phyloP scores from a whole-genome alignment of 2,888 invertebrate species.

The Kryphioiulus occultus region DNA sequence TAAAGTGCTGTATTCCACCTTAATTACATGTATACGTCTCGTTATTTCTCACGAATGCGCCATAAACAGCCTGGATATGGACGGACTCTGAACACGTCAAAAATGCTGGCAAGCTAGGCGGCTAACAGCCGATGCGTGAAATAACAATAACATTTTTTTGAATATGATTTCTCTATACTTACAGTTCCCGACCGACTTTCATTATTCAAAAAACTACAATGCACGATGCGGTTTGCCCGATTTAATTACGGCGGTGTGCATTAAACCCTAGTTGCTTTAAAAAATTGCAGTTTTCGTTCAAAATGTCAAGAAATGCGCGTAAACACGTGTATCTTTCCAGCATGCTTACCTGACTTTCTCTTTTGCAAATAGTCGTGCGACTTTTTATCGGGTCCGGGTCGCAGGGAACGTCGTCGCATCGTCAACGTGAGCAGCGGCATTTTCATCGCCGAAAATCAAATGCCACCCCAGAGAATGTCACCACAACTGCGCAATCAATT shows the following conservation, averaged over 20 bases:
- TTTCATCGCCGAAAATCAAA: neutral
- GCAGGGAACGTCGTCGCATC: constrained; percentile 48
- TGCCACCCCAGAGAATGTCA: neutral
- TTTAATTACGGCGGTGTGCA: neutral
- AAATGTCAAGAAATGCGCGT: too few relatives aligned
- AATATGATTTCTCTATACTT: neutral
- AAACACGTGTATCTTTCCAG: too few relatives aligned
- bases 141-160: neutral
- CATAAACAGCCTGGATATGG: neutral
- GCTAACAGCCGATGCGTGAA: neutral
- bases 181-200: too few relatives aligned
- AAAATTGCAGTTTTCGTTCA: neutral
- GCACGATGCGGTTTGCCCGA: neutral
- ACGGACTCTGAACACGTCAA: neutral
- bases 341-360: constrained; percentile 48
- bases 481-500: neutral
- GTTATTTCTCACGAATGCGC: neutral
- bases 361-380: constrained; percentile 30
- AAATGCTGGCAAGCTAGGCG: constrained; percentile 15
- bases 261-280: neutral
- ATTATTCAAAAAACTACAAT: neutral
- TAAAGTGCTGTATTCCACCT: too few relatives aligned
- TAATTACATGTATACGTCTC: neutral
- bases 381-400: constrained; percentile 46
- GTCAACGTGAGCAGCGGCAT: constrained; percentile 49